Percentiles rank a stretch among this genome's conserved stretches.
Conservation (phyloP, 1,140 invertebrate species). For the Bicyclus anynana region DNA sequence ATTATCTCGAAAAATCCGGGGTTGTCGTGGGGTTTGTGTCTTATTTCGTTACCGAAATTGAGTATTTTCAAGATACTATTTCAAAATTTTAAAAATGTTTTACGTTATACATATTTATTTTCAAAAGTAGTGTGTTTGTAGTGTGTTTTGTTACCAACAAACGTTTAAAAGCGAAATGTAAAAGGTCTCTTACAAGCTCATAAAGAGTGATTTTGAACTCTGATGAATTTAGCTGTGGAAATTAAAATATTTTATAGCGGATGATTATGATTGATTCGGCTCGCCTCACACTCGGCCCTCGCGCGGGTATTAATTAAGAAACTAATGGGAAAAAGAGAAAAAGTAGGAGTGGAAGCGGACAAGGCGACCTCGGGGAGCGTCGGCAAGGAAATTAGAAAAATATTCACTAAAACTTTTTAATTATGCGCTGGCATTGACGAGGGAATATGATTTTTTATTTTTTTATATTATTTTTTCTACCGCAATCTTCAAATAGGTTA, state of each 20-base stretch:
- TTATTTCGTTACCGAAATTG: no score
- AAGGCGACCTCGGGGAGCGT: conserved; percentile 36
- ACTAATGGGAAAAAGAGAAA: conserved; percentile 54
- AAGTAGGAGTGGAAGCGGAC: conserved; percentile 34
- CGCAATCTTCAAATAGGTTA: not conserved
- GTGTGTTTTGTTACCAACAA: not conserved
- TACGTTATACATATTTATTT: no score
- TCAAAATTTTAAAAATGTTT: no score
- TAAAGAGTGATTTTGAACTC: conserved; percentile 10
- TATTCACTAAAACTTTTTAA: conserved; percentile 40
- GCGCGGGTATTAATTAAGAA: conserved; percentile 58
- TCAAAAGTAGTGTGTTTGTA: not conserved
- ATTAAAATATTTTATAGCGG: conserved; percentile 51
- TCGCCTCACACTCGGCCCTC: conserved; percentile 36
- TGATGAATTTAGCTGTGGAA: conserved; percentile 18
- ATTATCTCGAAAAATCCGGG: no score
- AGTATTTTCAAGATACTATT: no score
- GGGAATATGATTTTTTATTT: conserved; percentile 4
- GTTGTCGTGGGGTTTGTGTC: no score
- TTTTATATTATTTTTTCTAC: not conserved
- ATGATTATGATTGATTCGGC: conserved; percentile 59
- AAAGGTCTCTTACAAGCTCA: not conserved
- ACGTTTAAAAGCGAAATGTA: not conserved
- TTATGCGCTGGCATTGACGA: conserved; percentile 24
- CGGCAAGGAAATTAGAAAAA: conserved; percentile 43